phyloP scores from a whole-genome alignment of 2,888 invertebrate genomes.

The Yponomeuta plumbellus region DNA sequence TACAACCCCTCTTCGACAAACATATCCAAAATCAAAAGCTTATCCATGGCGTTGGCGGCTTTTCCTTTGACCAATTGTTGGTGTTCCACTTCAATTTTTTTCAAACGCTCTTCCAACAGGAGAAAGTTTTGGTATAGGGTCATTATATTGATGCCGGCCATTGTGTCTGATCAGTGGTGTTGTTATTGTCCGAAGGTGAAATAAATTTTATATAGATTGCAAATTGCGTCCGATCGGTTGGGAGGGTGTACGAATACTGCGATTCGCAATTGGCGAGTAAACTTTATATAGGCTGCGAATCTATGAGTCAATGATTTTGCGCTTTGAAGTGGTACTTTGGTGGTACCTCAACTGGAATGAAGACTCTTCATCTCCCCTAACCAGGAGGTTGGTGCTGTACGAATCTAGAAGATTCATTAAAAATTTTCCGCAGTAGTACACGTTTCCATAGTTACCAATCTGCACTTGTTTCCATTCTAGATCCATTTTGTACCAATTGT shows the following conservation, averaged over 20 bases:
- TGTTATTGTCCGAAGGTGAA: no score
- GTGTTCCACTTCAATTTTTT: conserved; percentile 1
- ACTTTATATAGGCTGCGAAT: background rate
- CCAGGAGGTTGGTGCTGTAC: background rate
- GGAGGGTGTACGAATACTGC: background rate
- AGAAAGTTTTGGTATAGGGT: background rate
- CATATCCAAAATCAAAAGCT: background rate
- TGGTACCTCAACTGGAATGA: conserved; percentile 7
- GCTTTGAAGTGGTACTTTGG: conserved; percentile 1
- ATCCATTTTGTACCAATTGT: conserved; percentile 9
- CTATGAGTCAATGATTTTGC: background rate
- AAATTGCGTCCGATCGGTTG: background rate
- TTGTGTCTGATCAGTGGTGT: no score
- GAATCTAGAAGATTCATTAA: background rate
- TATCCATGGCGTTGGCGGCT: background rate
- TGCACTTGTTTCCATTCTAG: conserved; percentile 13
- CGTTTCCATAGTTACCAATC: background rate
- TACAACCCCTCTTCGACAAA: conserved; percentile 3
- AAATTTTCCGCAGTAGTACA: conserved; percentile 7
- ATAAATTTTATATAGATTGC: no score
- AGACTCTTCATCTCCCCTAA: conserved; percentile 4
- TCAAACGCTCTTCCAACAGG: background rate
- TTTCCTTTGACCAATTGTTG: background rate
- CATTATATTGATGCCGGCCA: background rate
- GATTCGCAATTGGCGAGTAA: no score